These are phyloP conservation scores for Rhinichthys klamathensis DNA, from an alignment of 2,113 vertebrate genomes.

Conservation along the genomic window DNA sequence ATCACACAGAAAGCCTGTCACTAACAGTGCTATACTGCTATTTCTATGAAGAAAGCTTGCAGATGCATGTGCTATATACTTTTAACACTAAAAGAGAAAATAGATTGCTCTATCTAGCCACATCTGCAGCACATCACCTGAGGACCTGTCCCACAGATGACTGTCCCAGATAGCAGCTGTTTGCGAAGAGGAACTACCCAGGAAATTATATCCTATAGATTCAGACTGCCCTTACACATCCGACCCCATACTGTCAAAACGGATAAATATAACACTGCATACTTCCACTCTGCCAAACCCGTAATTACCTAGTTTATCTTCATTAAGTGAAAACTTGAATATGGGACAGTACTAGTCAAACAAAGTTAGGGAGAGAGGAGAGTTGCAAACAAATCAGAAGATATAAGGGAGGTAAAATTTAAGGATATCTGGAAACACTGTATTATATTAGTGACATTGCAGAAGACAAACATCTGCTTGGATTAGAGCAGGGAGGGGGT, in stretches of 20 bases:
- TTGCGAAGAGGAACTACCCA: constrained; percentile 15
- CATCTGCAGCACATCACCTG: constrained; percentile 43
- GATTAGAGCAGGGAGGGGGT: not conserved
- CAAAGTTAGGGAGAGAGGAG: constrained; percentile 19
- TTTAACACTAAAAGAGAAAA: constrained; percentile 34
- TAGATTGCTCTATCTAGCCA: constrained; percentile 10
- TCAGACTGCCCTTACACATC: constrained; percentile 37
- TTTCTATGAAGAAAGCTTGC: not conserved
- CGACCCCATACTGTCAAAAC: constrained; percentile 68
- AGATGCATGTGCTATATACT: not conserved
- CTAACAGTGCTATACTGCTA: not conserved
- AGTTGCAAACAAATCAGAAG: constrained; percentile 17
- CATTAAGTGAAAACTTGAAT: constrained; percentile 60
- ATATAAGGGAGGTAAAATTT: too few relatives aligned
- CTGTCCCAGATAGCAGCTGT: constrained; percentile 54
- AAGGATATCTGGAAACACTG: not conserved
- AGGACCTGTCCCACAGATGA: constrained; percentile 21
- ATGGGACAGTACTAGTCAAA: constrained; percentile 42
- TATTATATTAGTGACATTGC: not conserved
- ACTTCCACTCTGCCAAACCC: constrained; percentile 59
- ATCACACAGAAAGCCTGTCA: constrained; percentile 6
- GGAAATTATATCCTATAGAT: constrained; percentile 35
- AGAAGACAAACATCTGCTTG: not conserved
- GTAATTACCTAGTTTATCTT: constrained; percentile 75
- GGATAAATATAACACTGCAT: constrained; percentile 61